Percentiles rank a stretch among this genome's conserved stretches.
These are phyloP conservation scores for Drosophila parthenogenetica DNA, from an alignment of 2,888 invertebrate species.

Conservation along the genomic window DNA sequence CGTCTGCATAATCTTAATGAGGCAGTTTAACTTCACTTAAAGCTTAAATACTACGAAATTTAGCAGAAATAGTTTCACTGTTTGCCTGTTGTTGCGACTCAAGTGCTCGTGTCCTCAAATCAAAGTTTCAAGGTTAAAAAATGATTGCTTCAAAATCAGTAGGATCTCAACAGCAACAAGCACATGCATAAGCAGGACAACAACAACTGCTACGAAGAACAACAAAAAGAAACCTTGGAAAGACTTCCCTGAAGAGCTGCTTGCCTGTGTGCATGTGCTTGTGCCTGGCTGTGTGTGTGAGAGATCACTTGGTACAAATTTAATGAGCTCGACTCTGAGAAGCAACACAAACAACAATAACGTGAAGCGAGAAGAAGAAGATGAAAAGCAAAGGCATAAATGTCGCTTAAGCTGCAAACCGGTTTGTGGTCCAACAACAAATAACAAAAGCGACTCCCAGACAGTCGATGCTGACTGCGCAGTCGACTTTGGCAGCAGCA, in stretches of 20 bases:
- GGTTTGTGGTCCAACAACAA: conserved; percentile 37
- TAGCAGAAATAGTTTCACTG: background rate
- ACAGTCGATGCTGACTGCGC: conserved; percentile 27
- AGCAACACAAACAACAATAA: background rate
- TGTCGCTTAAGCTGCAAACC: conserved; percentile 67
- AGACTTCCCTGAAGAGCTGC: conserved; percentile 21
- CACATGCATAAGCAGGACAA: background rate
- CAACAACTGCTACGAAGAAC: background rate
- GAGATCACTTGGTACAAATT: conserved; percentile 31
- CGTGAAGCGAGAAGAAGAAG: conserved; percentile 1
- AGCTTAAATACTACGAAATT: background rate
- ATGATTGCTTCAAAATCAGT: conserved; percentile 9
- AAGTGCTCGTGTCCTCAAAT: no score
- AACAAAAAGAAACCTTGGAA: conserved; percentile 16
- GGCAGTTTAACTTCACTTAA: background rate
- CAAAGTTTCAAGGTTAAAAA: conserved; percentile 20
- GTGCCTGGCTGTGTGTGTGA: background rate
- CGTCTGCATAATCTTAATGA: background rate
- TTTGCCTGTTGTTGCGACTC: no score
- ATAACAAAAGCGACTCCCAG: conserved; percentile 42
- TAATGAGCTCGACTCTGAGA: conserved; percentile 30
- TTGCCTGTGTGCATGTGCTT: background rate
- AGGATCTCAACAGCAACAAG: conserved; percentile 14
- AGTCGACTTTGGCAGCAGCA: conserved; percentile 4
- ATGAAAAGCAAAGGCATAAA: conserved; percentile 47